A percentile compares a stretch with the other conserved stretches of the same genome.
These are phyloP conservation scores for Troilus luridus DNA, from an alignment of 2,888 invertebrate species.

Conservation along the genomic window DNA sequence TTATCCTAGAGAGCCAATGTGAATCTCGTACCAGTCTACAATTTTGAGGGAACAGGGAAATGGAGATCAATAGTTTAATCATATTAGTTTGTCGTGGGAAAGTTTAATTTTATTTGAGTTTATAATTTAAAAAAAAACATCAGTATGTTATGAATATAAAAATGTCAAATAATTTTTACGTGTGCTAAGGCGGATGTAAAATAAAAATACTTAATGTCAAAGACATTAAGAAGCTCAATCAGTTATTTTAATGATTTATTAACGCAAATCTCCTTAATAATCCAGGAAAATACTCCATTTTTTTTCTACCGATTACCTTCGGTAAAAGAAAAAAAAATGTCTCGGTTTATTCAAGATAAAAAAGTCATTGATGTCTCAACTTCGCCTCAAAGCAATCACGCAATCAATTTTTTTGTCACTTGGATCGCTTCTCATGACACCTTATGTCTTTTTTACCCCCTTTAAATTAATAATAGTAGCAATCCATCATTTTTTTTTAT, in stretches of 20 bases:
- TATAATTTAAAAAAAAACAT: no score
- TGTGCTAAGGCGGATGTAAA: no score
- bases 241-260: background rate
- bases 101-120: no score
- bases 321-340: background rate
- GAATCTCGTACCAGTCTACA: no score
- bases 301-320: background rate
- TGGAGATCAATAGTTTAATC: no score
- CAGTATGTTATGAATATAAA: no score
- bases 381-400: background rate
- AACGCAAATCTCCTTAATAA: background rate
- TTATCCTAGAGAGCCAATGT: no score
- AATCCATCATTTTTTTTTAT: background rate
- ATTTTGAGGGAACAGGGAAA: no score
- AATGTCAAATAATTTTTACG: no score
- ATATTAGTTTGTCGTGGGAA: no score
- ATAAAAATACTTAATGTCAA: no score
- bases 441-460: background rate
- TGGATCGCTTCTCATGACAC: background rate
- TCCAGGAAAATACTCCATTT: background rate
- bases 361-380: background rate
- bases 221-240: background rate
- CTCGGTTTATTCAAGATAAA: background rate
- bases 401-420: conserved; percentile 25
- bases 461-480: conserved; percentile 9